Evolutionary conservation across 2,888 invertebrate genomes (phyloP), one percentile per base, ranked within the genome.

Genomic region (Neoscelio sp.): DNA sequence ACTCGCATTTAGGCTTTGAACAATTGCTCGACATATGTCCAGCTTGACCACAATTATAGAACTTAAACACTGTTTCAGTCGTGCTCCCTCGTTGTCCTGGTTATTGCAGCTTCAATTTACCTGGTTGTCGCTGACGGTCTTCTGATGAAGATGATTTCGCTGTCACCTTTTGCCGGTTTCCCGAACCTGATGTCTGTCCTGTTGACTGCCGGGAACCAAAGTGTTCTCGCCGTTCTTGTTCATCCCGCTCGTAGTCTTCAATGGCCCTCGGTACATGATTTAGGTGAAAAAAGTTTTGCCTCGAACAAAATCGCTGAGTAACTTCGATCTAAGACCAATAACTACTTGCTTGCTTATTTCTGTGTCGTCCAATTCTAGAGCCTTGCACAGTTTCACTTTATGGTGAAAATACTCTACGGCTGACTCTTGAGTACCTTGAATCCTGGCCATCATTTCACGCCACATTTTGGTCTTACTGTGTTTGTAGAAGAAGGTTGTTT

Each of bases 331-430:
- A 7, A 28, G 28, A 28, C 28, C 28, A 28, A 28, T n/a, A n/a
- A 28, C n/a, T 6, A 28, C 7, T 28, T 28, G 28, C 7, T 28
- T 28, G 1, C n/a, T 28, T 1, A n/a, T 28, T 28, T 28, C 28
- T 1, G 28, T 28, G 7, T 28, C 28, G 28, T 28, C 28, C 7
- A 28, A 7, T 28, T 28, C 28, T 8, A 28, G 28, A 28, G 28
- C 28, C 2, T n/a, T 6, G 7, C 28, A 28, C 7, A 28, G n/a
- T 48, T 28, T 28, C 2, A 28, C 28, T 7, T 28, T 28, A 10
- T 33, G 33, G 18, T 52, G 52, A 8, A 52, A 52, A 28, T 52
- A 52, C 10, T 17, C 12, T 2, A 17, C 35, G 8, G 52, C 52
- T n/a, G 33, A 15, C n/a, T 52, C 52, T 7, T 17, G 26, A 1